phyloP scores from a whole-genome alignment of 2,797 vertebrate genomes.

The Nothura maculosa region DNA sequence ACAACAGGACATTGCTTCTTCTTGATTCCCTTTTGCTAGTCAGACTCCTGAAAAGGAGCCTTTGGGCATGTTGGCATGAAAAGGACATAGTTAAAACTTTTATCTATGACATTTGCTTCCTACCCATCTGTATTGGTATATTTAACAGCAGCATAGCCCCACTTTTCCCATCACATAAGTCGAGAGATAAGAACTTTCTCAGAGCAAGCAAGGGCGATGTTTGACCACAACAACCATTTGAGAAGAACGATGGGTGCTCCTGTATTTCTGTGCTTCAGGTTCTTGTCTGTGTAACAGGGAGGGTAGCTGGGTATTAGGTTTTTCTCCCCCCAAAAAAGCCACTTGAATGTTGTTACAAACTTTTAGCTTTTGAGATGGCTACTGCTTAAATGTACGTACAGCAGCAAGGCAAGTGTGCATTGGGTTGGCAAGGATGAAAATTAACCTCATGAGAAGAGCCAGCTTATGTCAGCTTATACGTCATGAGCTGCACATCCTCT shows the following conservation, averaged over 20 bases:
- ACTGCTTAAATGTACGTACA: rapidly evolving
- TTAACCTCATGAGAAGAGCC: background rate
- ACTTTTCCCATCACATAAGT: background rate
- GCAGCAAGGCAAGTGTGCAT: background rate
- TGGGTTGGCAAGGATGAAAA: rapidly evolving
- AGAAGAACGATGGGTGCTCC: background rate
- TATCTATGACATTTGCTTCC: background rate
- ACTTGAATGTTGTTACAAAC: background rate
- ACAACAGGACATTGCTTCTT: background rate
- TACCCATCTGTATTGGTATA: rapidly evolving
- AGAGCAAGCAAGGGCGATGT: background rate
- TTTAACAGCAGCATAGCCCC: background rate
- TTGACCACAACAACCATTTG: background rate
- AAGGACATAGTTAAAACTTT: background rate
- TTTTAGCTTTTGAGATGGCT: rapidly evolving
- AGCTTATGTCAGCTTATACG: background rate
- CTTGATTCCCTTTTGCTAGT: background rate
- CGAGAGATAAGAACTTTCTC: background rate
- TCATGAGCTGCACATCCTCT: background rate
- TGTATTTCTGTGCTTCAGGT: background rate
- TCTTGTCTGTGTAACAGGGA: background rate
- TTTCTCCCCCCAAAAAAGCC: background rate
- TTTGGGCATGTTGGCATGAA: rapidly evolving
- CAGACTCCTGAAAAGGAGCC: background rate
- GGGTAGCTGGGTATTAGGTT: background rate